These are phyloP conservation scores for Chrysolina americana DNA, from an alignment of 2,888 invertebrate species.

Conservation along the genomic window DNA sequence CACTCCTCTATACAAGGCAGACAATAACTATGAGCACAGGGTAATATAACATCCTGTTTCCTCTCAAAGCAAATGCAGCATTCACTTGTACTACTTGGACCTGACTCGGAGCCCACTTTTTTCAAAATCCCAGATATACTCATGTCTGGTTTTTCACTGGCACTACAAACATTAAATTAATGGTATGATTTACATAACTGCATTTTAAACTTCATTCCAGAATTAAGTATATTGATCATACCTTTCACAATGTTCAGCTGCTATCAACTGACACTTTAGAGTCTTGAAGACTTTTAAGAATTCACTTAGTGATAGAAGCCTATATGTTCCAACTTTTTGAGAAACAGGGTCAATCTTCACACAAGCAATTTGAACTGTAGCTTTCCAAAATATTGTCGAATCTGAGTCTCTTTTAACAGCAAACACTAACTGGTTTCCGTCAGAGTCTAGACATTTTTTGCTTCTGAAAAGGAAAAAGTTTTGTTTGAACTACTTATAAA, in stretches of 20 bases:
- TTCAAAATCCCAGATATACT: constrained; percentile 67
- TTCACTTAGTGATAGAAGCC: constrained; percentile 76
- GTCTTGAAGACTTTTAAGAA: constrained; percentile 76
- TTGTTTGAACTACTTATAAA: too few relatives aligned
- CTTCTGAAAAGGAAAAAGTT: constrained; percentile 68
- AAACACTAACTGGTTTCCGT: constrained; percentile 77
- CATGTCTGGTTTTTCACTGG: constrained; percentile 50
- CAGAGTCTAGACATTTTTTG: constrained; percentile 74
- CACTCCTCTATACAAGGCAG: constrained; percentile 81
- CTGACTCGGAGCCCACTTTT: constrained; percentile 53
- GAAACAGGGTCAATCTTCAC: constrained; percentile 74
- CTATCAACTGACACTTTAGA: constrained; percentile 69
- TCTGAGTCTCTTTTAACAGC: constrained; percentile 78
- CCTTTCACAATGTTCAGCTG: constrained; percentile 63
- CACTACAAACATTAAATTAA: constrained; percentile 34
- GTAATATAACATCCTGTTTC: constrained; percentile 77
- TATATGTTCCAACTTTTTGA: constrained; percentile 73
- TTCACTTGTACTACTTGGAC: constrained; percentile 68
- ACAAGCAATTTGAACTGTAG: constrained; percentile 77
- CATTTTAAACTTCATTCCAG: too few relatives aligned
- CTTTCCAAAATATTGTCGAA: constrained; percentile 78
- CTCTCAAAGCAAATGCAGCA: constrained; percentile 83
- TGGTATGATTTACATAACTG: too few relatives aligned
- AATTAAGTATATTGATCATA: constrained; percentile 36
- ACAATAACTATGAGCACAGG: constrained; percentile 82